These are phyloP conservation scores for Metopolophium dirhodum DNA, from an alignment of 1,140 invertebrate species.

Conservation along the genomic window DNA sequence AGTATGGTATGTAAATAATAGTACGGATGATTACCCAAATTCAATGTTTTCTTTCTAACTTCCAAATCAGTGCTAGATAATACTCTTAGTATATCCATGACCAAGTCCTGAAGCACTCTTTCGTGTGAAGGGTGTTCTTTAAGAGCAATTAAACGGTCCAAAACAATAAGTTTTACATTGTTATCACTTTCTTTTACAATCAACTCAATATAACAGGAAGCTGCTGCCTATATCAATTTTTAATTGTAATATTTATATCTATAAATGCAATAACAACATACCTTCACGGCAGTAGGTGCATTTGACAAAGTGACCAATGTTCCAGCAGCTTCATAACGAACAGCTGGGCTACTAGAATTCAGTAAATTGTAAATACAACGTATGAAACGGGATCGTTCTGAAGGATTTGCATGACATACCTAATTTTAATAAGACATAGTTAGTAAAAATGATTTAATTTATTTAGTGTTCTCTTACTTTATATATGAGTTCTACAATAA, in stretches of 20 bases:
- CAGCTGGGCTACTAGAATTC: constrained; percentile 94
- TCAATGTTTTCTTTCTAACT: constrained; percentile 88
- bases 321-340: constrained; percentile 97
- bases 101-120: constrained; percentile 92
- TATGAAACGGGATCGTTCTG: constrained; percentile 94
- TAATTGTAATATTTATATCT: not conserved
- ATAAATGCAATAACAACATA: constrained; percentile 61
- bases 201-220: constrained; percentile 96
- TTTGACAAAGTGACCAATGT: constrained; percentile 98
- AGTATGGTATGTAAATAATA: not conserved
- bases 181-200: constrained; percentile 99
- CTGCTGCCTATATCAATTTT: constrained; percentile 75
- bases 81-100: constrained; percentile 98
- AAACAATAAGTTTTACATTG: constrained; percentile 98
- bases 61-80: constrained; percentile 93
- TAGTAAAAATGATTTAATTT: not conserved
- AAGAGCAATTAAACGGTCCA: constrained; percentile 91
- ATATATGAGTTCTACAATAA: constrained; percentile 99
- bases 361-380: constrained; percentile 97
- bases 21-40: constrained; percentile 66
- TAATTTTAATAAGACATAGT: constrained; percentile 61
- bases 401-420: constrained; percentile 97
- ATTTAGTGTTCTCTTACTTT: constrained; percentile 72
- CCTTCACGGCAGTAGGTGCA: constrained; percentile 96
- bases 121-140: constrained; percentile 87